Base-by-base conservation (phyloP, 2,888 invertebrate genomes). In the Gari tellinella region DNA sequence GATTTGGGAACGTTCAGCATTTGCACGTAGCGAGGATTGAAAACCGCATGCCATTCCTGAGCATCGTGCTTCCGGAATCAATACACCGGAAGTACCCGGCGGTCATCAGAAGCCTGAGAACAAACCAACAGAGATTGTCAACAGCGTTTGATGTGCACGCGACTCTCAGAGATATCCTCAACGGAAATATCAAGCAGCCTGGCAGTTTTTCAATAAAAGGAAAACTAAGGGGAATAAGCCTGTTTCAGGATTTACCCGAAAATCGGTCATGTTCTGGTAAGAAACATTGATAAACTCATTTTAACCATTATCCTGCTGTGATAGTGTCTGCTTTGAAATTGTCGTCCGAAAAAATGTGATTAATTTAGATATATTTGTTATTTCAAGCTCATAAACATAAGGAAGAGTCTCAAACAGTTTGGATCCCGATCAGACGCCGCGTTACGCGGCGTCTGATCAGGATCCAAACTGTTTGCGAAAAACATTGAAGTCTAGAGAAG, bases 11-110 rank as follows among this genome's bases (percentile, higher is more conserved):
- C 61, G 94, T 97, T 14, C 94, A 98, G 0, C 94, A 95, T 84
- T 97, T 97, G 0, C 93, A 96, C 14, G 97, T 97, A 90, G 98
- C 97, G 0, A 96, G 97, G 90, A 94, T 96, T 63, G 98, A 98
- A 87, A 97, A 98, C 89, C 94, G 97, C 1, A 90, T 97, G 57
- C 98, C 98, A 0, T 95, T 97, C 82, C 95, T 98, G 90, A 95
- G 95, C 0, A 94, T 97, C 56, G 92, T 94, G 0, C 94, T 97
- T 82, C 97, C 97, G 0, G 92, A 94, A 0, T 94, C 94, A 89
- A 94, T 97, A 73, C 93, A 94, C 75, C 91, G 92, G 10, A 91
- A 92, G 14, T 94, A 95, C 81, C 94, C 95, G 0, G 88, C 92
- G 15, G 94, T 94, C 12, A 94, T 94, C 73, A 92, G 91, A 0